Base-by-base conservation (phyloP, 2,888 invertebrate genomes). In the Tachina fera region DNA sequence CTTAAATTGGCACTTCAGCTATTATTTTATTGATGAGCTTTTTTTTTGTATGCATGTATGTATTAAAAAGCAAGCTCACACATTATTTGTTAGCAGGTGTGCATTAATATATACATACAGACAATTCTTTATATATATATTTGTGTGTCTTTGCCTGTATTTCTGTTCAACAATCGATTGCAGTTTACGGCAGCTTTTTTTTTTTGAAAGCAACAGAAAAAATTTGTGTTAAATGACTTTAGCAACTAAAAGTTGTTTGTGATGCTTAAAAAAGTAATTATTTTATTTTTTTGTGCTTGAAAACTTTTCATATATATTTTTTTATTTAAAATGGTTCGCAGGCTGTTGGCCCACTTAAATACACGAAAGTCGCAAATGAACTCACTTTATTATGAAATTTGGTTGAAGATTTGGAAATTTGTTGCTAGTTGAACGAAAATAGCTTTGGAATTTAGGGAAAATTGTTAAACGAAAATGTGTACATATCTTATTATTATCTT, bases 1-100 rank as follows among this genome's bases (percentile, higher is more conserved):
- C 65, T 79, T 31, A 71, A 83, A 79, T 76, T 86, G 86, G 9
- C 78, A 71, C 71, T 70, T 81, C 16, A 84, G 22, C 84, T n/a
- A 77, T 84, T 81, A 80, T 65, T 80, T 76, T 76, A 76, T 76
- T 61, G 67, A 45, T 60, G 41, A 51, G 47, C n/a, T 22, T 39
- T 43, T n/a, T 51, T 6, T 68, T 19, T 68, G 68, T 16, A 19
- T 22, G 45, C 9, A 9, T 45, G 53, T 22, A 49, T 19, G 22
- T 22, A 19, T 43, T 41, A 16, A 43, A n/a, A 41, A 9, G 43
- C 47, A 47, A 31, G 31, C 58, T 31, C 31, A 39, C 16, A 58
- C 72, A 39, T 16, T 72, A 39, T 13, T 22, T 53, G 14, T 4
- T 67, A n/a, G 22, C 13, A 51, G 43, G 70, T 31, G 3, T n/a